Evolutionary conservation across 2,113 vertebrate species (phyloP), one percentile per base, ranked within the genome.

Genomic region (Xerus inauris): DNA sequence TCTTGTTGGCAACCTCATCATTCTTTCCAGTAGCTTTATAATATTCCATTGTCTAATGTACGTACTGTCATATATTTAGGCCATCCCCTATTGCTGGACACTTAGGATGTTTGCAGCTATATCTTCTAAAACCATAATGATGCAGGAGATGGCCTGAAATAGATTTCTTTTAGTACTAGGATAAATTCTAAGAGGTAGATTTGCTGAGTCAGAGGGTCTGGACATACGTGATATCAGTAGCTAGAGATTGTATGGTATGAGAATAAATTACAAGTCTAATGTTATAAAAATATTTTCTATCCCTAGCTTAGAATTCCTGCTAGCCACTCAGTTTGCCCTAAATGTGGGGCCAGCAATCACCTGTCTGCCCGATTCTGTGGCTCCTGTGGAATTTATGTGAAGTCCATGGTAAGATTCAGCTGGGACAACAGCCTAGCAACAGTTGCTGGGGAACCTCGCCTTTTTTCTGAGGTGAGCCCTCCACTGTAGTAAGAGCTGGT

Each of bases 291-390:
- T 42, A 38, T 40, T 96, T 97, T 95, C 16, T 97, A 3, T 94
- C 94, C 97, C 54, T 81, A 99, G 99, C 98, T 98, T 8, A 91
- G 97, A 20, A 97, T 96, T 72, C 94, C 97, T 87, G 94, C 90
- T 26, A 97, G 96, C 90, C 98, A 94, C 95, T 98, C 99, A 40
- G 89, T 94, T 6, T 99, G 99, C 94, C 96, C 94, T 79, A 98
- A 98, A 32, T 99, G 99, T 85, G 99, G 99, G 14, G 98, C 99
- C 1, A 99, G 95, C 75, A 99, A 98, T 94, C 98, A 98, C 32
- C 98, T 98, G 0, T 98, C 99, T 0, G 98, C 99, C 84, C 97
- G 73, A 35, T 99, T 99, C 98, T 99, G 99, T n/a, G 72, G 98
- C 9, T 95, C 96, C 95, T 99, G 99, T 42, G 99, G 99, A 1